Conservation (phyloP, 2,797 vertebrate genomes). For the Sebastes itinus region DNA sequence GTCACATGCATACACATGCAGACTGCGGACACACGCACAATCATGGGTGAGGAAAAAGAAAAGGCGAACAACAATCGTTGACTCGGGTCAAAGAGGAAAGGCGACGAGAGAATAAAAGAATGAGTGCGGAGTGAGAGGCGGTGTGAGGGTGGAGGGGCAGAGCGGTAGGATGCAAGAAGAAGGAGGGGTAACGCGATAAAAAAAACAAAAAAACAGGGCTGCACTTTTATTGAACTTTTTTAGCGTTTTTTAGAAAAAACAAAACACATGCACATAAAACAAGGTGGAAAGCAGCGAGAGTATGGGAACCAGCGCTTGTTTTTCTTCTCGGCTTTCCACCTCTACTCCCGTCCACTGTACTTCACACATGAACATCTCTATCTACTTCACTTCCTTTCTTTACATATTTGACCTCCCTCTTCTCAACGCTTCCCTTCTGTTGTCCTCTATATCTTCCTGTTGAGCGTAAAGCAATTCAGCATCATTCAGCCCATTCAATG, state of each 20-base stretch:
- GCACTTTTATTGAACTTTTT: slow-evolving; percentile 75
- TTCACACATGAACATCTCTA: slow-evolving; percentile 4
- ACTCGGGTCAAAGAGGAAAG: slow-evolving; percentile 70
- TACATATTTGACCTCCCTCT: slow-evolving; percentile 13
- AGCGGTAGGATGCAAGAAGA: slow-evolving; percentile 14
- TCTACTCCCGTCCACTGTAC: neutral
- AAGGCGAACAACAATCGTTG: slow-evolving; percentile 65
- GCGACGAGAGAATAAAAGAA: slow-evolving; percentile 74
- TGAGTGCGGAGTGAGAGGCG: slow-evolving; percentile 80
- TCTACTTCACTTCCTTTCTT: slow-evolving; percentile 23
- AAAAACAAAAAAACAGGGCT: slow-evolving; percentile 34
- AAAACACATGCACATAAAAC: slow-evolving; percentile 48
- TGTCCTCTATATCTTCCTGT: slow-evolving; percentile 20
- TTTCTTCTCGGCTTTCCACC: slow-evolving; percentile 64
- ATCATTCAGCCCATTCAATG: slow-evolving; percentile 20
- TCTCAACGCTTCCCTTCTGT: neutral
- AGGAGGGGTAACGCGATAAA: slow-evolving; percentile 21
- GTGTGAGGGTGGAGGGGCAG: slow-evolving; percentile 56
- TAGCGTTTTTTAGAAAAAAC: slow-evolving; percentile 32
- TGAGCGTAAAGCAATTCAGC: slow-evolving; percentile 20
- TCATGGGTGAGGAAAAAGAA: slow-evolving; percentile 48
- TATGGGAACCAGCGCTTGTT: slow-evolving; percentile 72
- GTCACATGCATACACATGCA: neutral
- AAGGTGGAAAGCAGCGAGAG: slow-evolving; percentile 50
- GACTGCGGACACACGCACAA: slow-evolving; percentile 23